Evolutionary conservation across 2,113 vertebrate species (phyloP), one percentile per base, ranked within the genome.

Genomic region (Xenus cinereus): DNA sequence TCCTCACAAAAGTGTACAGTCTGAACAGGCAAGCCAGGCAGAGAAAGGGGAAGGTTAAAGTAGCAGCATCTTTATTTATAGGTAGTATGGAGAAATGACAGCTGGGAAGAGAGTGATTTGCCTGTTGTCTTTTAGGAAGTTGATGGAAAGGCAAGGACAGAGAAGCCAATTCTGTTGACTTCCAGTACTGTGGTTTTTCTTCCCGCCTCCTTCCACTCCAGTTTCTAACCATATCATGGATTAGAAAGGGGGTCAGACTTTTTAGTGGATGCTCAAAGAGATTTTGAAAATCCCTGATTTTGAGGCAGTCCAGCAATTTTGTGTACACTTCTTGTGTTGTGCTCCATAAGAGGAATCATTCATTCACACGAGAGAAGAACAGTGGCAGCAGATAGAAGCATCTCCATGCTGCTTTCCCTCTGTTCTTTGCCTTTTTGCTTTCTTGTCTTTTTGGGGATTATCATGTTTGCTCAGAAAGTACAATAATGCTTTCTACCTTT

Each of bases 401-500:
- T 95, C 74, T 94, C 80, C 94, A 95, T 95, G 94, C 86, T 89
- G 82, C 93, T 97, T 95, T 94, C 33, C 62, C 56, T 77, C 53
- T 75, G 79, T 95, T 93, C 48, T 90, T 74, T 45, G 43, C 60
- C 63, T 73, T 89, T 92, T 93, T 93, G 89, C 75, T 92, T 94
- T 95, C 64, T 81, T 91, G 75, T 80, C 13, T 91, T 91, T 96
- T 86, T 74, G 82, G 71, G 33, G 15, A 27, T 84, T 53, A 27
- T 46, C 17, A 2, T 21, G 6, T 45, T 66, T 63, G 14, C 51
- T 14, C 51, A 50, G 80, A 51, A 95, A 78, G 62, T 89, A 23
- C 60, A 97, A 5, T 97, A 76, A 97, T 2, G 1, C 35, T 93
- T 68, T 96, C 93, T 95, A 33, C 93, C 90, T 96, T 97, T 95